Percentiles rank a stretch among this genome's conserved stretches.
phyloP scores from a whole-genome alignment of 2,888 invertebrate species.

The Celastrina argiolus region DNA sequence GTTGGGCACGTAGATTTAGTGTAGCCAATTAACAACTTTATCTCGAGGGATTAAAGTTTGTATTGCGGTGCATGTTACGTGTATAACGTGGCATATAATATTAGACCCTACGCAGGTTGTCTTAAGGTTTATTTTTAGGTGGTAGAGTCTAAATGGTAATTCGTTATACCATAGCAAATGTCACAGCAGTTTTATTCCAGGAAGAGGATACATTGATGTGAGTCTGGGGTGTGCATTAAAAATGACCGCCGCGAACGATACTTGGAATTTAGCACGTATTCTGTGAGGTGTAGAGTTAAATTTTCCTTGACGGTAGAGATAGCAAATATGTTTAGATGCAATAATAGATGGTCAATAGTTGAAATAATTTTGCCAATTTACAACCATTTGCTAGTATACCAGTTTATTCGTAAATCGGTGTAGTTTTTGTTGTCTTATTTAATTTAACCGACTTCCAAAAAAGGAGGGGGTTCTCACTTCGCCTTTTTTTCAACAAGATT shows the following conservation, averaged over 20 bases:
- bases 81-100: conserved; percentile 6
- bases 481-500: too few relatives aligned
- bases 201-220: conserved; percentile 43
- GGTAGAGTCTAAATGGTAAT: conserved; percentile 27
- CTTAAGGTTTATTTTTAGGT: conserved; percentile 27
- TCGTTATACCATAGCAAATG: conserved; percentile 35
- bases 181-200: conserved; percentile 39
- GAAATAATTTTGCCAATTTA: neutral
- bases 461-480: too few relatives aligned
- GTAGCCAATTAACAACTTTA: conserved; percentile 32
- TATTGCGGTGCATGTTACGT: conserved; percentile 19
- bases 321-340: conserved; percentile 18
- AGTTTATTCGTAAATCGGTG: neutral
- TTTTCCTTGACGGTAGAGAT: conserved; percentile 2
- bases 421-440: too few relatives aligned
- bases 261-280: conserved; percentile 15
- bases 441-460: too few relatives aligned
- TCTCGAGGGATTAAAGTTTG: neutral
- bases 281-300: conserved; percentile 4
- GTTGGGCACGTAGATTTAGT: conserved; percentile 54
- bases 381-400: neutral
- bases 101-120: conserved; percentile 20
- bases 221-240: conserved; percentile 55
- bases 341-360: neutral
- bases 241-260: conserved; percentile 29